These are phyloP conservation scores for Cyaniris semiargus DNA, from an alignment of 2,888 invertebrate species.

Conservation along the genomic window DNA sequence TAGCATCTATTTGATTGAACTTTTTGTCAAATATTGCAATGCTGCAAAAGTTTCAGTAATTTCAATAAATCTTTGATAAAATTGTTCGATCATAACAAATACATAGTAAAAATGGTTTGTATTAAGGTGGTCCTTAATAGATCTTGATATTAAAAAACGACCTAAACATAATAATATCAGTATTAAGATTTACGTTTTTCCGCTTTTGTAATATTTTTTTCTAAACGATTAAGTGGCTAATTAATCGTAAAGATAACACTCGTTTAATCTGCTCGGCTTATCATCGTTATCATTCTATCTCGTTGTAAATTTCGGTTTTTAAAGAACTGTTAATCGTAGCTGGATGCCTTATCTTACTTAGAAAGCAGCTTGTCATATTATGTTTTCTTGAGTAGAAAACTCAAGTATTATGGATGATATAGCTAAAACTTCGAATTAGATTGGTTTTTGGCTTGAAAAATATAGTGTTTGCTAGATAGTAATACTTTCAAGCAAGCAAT, in stretches of 20 bases:
- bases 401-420: background rate
- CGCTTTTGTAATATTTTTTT: background rate
- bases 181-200: too few species aligned
- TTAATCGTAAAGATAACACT: background rate
- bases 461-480: too few species aligned
- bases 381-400: background rate
- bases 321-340: background rate
- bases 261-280: background rate
- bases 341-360: background rate
- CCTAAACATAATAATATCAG: too few species aligned
- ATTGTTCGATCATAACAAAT: too few species aligned
- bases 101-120: too few species aligned
- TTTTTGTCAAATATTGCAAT: background rate
- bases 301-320: background rate
- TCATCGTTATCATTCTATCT: background rate
- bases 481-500: too few species aligned
- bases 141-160: too few species aligned
- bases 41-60: background rate
- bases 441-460: background rate
- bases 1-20: too few species aligned
- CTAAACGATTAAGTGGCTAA: background rate
- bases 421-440: background rate
- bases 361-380: background rate
- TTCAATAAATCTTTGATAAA: too few species aligned
- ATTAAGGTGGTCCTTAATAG: too few species aligned